Conservation (phyloP, 1,140 invertebrate genomes). For the Polypedilum pembai region DNA sequence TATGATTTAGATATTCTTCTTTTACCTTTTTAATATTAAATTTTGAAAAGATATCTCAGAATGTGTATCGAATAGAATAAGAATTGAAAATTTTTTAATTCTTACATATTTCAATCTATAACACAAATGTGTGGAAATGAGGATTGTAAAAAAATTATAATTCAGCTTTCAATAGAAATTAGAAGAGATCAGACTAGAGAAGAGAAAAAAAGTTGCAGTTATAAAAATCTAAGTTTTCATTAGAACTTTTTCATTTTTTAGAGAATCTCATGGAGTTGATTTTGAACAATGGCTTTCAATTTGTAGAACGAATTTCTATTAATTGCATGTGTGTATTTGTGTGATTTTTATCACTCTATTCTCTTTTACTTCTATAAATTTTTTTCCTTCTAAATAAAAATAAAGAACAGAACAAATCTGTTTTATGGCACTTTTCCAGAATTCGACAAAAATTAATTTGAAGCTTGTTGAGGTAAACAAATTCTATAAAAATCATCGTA, state of each 20-base stretch:
- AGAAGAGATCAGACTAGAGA: slow-evolving; percentile 1
- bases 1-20: slow-evolving; percentile 16
- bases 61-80: background rate
- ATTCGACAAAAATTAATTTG: background rate
- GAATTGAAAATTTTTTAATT: background rate
- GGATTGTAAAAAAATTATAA: background rate
- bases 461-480: slow-evolving; percentile 9
- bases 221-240: background rate
- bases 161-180: slow-evolving; percentile 6
- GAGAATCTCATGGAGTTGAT: background rate
- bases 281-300: slow-evolving; percentile 19
- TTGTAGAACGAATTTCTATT: slow-evolving; percentile 21
- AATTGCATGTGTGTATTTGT: slow-evolving; percentile 1
- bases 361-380: background rate
- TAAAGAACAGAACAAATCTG: no score
- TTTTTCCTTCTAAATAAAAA: no score
- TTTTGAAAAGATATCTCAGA: background rate
- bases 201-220: background rate
- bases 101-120: background rate
- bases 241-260: background rate
- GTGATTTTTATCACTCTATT: slow-evolving; percentile 23
- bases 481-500: slow-evolving; percentile 12
- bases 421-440: no score
- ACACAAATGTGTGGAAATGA: no score
- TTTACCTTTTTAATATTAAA: background rate